Evolutionary conservation across 2,888 invertebrate genomes (phyloP), one percentile per base, ranked within the genome.

Genomic region (Leucoma salicis): DNA sequence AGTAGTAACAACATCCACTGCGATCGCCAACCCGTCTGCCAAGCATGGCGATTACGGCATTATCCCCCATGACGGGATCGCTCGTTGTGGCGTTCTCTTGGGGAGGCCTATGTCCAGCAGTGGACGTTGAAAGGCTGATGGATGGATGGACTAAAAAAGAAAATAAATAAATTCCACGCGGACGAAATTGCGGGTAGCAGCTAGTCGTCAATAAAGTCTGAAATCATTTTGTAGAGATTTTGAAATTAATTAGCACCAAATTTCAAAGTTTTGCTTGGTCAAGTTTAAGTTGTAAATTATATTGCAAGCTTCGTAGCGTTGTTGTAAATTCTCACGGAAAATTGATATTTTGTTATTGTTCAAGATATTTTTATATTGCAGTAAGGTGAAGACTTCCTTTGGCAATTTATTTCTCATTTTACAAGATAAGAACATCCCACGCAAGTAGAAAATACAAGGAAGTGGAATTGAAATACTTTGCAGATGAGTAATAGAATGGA

Each of bases 191-290:
- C n/a, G n/a, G n/a, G n/a, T n/a, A n/a, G n/a, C n/a, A n/a, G n/a
- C n/a, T n/a, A n/a, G n/a, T n/a, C n/a, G 43, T 46, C 42, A 53
- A 46, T 57, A 57, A 53, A 53, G 58, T 50, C 42, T 21, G 7
- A 40, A 53, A 49, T 46, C 31, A 27, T 29, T 48, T 34, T 47
- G 44, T 46, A 37, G 35, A 44, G 49, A 51, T 59, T 29, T 61
- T 25, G 4, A 53, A 62, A 51, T 59, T 49, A 57, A 59, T 59
- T 53, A 62, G 34, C 40, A 42, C 46, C 32, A 50, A 54, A 59
- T 61, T 57, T 44, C 36, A 35, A 59, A 62, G 63, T 59, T 57
- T 62, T 43, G 41, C 38, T 31, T 29, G 29, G 21, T 29, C 39
- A 46, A 49, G 35, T 46, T 47, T 45, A 43, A 62, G 62, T 59